Evolutionary conservation across 1,140 invertebrate genomes (phyloP), one percentile per base, ranked within the genome.

Genomic region (Eueides isabella): DNA sequence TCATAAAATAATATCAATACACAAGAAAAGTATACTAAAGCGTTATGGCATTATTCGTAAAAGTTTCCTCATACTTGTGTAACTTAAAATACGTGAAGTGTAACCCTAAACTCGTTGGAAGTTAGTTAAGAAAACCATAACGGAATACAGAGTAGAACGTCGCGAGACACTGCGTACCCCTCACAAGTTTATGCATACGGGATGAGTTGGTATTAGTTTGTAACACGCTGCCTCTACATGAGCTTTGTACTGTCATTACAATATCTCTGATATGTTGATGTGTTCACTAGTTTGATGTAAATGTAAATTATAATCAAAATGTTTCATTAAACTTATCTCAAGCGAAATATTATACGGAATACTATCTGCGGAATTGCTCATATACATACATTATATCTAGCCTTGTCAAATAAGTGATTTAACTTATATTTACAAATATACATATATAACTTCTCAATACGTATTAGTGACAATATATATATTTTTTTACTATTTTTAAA

Each of bases 201-300:
- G 81, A 90, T 88, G 85, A 87, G 77, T 73, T 79, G 74, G 74
- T 85, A 90, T 90, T 87, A 88, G 83, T 87, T 87, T 38, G 61
- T 63, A 76, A 82, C 78, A 82, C 67, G 72, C 77, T 80, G 61
- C 55, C 61, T 80, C 71, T 61, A 30, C 64, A 80, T 80, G 81
- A 72, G 71, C 84, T 84, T 84, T 84, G 81, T 86, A 80, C 76
- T 80, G 74, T 82, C 81, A 85, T 86, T 85, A 86, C 80, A 85
- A 87, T 84, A 83, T 85, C 81, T 85, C 26, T 87, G 85, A 84
- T 85, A 83, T 86, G 85, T 72, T 82, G 81, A 88, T 86, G 76
- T 78, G 78, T 71, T 61, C 71, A 41, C 64, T 68, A 76, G 66
- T 72, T 79, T 70, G 61, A 80, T 83, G 76, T 81, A 81, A 78